These are phyloP conservation scores for Magallana nippona DNA, from an alignment of 2,888 invertebrate genomes.

Conservation along the genomic window DNA sequence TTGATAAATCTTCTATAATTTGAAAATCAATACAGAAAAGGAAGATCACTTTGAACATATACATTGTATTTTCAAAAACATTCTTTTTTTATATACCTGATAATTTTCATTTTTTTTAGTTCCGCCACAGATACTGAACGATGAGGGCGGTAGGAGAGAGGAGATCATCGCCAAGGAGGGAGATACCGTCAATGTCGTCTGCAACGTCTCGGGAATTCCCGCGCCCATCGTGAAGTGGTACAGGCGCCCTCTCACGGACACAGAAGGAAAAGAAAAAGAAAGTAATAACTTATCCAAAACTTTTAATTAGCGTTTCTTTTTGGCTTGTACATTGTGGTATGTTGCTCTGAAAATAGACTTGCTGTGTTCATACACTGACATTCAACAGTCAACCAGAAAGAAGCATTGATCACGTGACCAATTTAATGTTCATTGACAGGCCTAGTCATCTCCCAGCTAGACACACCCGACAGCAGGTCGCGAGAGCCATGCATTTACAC, in stretches of 20 bases:
- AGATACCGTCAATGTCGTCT: slow-evolving; percentile 93
- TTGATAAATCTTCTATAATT: too few relatives aligned
- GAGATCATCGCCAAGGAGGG: slow-evolving; percentile 95
- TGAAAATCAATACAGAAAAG: too few relatives aligned
- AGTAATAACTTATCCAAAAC: slow-evolving; percentile 16
- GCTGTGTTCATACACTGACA: too few relatives aligned
- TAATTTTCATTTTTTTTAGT: slow-evolving; percentile 16
- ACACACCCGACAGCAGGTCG: not conserved
- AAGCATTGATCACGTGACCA: too few relatives aligned
- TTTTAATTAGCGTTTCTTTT: too few relatives aligned
- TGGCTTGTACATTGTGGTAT: too few relatives aligned
- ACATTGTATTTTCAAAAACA: not conserved
- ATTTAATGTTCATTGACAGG: not conserved
- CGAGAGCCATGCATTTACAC: slow-evolving; percentile 33
- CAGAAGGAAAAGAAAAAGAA: slow-evolving; percentile 29
- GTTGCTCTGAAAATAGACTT: too few relatives aligned
- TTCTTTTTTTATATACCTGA: not conserved
- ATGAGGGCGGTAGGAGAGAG: slow-evolving; percentile 76
- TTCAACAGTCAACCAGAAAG: too few relatives aligned
- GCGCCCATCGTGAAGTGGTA: slow-evolving; percentile 95
- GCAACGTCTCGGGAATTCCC: slow-evolving; percentile 88
- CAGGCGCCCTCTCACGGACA: slow-evolving; percentile 50
- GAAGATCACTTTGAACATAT: too few relatives aligned
- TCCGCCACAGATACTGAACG: slow-evolving; percentile 82
- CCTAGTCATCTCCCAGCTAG: not conserved